Evolutionary conservation across 2,113 vertebrate genomes (phyloP), one percentile per base, ranked within the genome.

Genomic region (Pomatostomus ruficeps): DNA sequence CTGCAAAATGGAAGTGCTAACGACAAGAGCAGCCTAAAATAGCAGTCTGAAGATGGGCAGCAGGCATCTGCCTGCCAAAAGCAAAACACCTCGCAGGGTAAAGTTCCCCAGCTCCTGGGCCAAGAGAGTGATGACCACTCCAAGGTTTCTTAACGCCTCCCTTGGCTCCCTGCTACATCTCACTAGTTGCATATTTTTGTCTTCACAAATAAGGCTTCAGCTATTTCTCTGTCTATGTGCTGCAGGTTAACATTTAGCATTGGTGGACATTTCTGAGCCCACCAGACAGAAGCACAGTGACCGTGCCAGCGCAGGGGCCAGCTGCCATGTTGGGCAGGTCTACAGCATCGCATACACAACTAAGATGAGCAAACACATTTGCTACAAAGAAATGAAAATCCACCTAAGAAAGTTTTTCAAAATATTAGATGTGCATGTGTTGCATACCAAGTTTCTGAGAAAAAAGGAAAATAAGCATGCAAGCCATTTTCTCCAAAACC

Each of bases 21-120:
- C 93, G 92, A 90, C 92, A 95, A 92, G 83, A 94, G 77, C 29
- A 80, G 86, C 92, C 79, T 51, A 95, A 95, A 97, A 94, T 93
- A 94, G 92, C 89, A 70, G 35, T 8, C 83, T 86, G 83, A 83
- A 78, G 92, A 92, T 22, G 85, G 88, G 92, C 85, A 90, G 85
- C 90, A 94, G 42, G 78, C 85, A 82, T 88, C 58, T 91, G 88
- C 54, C 78, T 77, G 88, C 91, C 90, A 43, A 84, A 89, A 89
- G 61, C 45, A 25, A 59, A 82, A 76, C 89, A 95, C 78, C 78
- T 96, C 5, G 0, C 10, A 3, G 85, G 75, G 61, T 88, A 85
- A 91, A 90, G 93, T 93, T 93, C 75, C 43, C 48, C 62, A 40
- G 48, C 45, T 79, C 43, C n/a, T 24, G 31, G 78, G 78, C 94